Percentiles rank a stretch among this genome's conserved stretches.
Conservation (phyloP, 2,113 vertebrate genomes). For the Phyllostomus discolor region DNA sequence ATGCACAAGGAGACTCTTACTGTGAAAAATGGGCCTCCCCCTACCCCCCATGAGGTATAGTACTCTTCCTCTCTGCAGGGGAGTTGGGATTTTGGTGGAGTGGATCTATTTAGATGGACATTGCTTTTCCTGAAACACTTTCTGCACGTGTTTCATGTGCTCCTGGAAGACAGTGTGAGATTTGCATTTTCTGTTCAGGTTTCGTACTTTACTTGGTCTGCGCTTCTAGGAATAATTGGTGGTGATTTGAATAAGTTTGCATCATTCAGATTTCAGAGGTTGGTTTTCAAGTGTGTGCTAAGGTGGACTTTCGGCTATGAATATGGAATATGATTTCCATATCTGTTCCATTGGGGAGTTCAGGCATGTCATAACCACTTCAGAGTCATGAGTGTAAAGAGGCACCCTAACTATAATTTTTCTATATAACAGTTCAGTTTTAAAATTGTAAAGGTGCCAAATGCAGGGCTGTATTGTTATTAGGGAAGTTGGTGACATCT, state of each 20-base stretch:
- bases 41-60: background rate
- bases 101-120: background rate
- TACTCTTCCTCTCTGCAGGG: background rate
- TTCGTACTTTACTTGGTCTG: constrained; percentile 40
- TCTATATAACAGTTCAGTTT: constrained; percentile 64
- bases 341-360: constrained; percentile 55
- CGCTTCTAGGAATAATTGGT: constrained; percentile 66
- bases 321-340: constrained; percentile 62
- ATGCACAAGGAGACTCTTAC: background rate
- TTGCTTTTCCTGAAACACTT: background rate
- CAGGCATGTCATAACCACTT: constrained; percentile 61
- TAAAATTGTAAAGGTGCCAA: constrained; percentile 70
- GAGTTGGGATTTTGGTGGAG: constrained; percentile 22
- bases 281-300: constrained; percentile 36
- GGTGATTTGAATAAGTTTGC: constrained; percentile 58
- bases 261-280: constrained; percentile 61
- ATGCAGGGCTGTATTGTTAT: constrained; percentile 61
- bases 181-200: constrained; percentile 58
- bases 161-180: constrained; percentile 43
- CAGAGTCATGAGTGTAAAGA: constrained; percentile 54
- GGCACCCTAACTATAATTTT: constrained; percentile 58
- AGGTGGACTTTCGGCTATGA: constrained; percentile 40
- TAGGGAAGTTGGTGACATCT: constrained; percentile 68
- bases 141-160: background rate
- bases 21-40: constrained; percentile 31